Evolutionary conservation across 2,888 invertebrate species (phyloP).

Genomic region (Phania funesta): DNA sequence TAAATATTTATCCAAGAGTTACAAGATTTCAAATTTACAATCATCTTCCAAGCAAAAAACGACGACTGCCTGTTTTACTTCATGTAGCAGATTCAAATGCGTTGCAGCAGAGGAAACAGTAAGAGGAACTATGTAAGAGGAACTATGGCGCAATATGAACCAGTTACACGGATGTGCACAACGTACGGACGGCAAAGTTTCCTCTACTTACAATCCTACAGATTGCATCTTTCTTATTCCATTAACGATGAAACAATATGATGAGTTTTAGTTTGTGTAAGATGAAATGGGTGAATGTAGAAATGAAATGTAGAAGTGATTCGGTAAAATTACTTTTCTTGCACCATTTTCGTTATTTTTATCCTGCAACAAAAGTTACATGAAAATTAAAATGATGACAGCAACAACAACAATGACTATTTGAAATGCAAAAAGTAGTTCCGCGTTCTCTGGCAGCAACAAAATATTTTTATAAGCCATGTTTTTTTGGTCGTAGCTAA

Average conservation of each 20-base stretch:
- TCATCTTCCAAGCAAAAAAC: neutral
- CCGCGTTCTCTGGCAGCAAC: neutral
- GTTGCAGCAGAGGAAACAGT: neutral
- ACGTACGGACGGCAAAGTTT: neutral
- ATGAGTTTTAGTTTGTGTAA: neutral
- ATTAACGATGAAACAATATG: neutral
- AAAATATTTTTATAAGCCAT: neutral
- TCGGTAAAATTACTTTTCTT: neutral
- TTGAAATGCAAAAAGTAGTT: constrained; percentile 5
- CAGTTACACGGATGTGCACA: neutral
- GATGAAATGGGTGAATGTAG: neutral
- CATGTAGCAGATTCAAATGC: neutral
- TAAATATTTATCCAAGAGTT: neutral
- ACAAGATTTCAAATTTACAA: constrained; percentile 13
- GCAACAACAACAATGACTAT: neutral
- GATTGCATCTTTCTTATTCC: neutral
- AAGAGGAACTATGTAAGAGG: neutral
- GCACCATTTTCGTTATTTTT: neutral
- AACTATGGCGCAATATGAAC: constrained; percentile 1
- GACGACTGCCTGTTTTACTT: neutral
- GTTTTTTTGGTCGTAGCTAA: neutral
- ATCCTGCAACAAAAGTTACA: constrained; percentile 8
- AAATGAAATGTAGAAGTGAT: too few relatives aligned
- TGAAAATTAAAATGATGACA: constrained; percentile 15
- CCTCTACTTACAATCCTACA: neutral